Percentiles rank a stretch among this genome's conserved stretches.
These are phyloP conservation scores for Rhinolophus ferrumequinum DNA, from an alignment of 2,113 vertebrate species.

Conservation along the genomic window DNA sequence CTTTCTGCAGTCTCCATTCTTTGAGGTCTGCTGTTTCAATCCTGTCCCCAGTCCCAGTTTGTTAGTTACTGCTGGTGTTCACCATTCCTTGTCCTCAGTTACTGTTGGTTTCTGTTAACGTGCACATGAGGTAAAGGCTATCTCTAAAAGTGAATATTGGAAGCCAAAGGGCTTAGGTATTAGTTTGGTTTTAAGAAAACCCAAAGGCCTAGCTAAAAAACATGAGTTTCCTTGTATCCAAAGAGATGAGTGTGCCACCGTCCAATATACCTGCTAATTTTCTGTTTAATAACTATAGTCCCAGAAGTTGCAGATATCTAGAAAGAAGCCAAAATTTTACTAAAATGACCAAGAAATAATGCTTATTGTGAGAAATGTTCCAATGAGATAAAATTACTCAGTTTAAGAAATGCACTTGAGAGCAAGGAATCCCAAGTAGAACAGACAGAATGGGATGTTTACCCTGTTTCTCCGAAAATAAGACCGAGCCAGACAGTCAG, in stretches of 20 bases:
- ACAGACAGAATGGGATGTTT: not conserved
- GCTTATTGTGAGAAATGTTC: not conserved
- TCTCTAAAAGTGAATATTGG: not conserved
- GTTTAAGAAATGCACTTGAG: not conserved
- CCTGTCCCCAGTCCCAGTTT: not conserved
- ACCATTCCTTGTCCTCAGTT: no score
- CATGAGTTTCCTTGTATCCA: not conserved
- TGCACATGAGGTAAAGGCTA: not conserved
- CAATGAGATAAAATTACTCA: not conserved
- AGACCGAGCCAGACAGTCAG: no score
- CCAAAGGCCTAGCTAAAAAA: not conserved
- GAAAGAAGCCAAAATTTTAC: not conserved
- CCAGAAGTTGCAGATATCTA: not conserved
- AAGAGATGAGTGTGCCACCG: not conserved
- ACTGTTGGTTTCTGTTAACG: not conserved
- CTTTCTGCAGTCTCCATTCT: not conserved
- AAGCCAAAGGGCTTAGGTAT: not conserved
- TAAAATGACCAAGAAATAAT: no score
- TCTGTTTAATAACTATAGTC: not conserved
- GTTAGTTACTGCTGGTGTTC: not conserved
- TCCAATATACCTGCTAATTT: not conserved
- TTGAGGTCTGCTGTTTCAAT: no score
- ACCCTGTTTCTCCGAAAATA: no score
- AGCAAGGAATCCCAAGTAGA: not conserved
- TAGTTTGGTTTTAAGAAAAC: not conserved